Conservation (phyloP, 2,888 invertebrate genomes). For the Sympetrum striolatum region DNA sequence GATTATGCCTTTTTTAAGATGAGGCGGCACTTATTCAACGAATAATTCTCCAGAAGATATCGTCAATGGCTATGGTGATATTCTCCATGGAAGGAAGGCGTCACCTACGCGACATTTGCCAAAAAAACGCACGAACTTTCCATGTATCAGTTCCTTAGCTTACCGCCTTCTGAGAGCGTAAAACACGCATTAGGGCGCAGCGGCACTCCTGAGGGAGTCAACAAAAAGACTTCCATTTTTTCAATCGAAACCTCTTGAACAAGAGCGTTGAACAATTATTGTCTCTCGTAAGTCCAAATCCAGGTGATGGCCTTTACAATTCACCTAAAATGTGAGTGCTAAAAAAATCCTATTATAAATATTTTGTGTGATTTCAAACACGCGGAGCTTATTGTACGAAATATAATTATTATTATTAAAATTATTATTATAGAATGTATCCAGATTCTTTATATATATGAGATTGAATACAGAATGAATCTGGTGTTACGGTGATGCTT, state of each 20-base stretch:
- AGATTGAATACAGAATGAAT: conserved; percentile 40
- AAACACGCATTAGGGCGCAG: neutral
- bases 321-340: conserved; percentile 3
- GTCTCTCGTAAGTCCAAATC: conserved; percentile 8
- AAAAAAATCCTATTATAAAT: conserved; percentile 32
- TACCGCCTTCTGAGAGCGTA: conserved; percentile 5
- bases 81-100: neutral
- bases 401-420: conserved; percentile 30
- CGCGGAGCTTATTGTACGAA: conserved; percentile 43
- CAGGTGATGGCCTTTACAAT: conserved; percentile 24
- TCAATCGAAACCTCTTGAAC: conserved; percentile 13
- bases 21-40: neutral
- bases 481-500: conserved; percentile 45
- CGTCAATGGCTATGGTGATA: neutral
- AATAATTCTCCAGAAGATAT: neutral
- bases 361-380: conserved; percentile 44
- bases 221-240: neutral
- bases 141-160: conserved; percentile 40
- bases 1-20: neutral
- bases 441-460: conserved; percentile 41
- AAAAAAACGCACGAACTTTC: conserved; percentile 36
- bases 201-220: conserved; percentile 5
- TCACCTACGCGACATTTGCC: conserved; percentile 9
- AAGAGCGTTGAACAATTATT: neutral
- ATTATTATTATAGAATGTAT: conserved; percentile 25